Conservation (phyloP, 2,888 invertebrate species). For the Imbricaverruca yamaguchii region DNA sequence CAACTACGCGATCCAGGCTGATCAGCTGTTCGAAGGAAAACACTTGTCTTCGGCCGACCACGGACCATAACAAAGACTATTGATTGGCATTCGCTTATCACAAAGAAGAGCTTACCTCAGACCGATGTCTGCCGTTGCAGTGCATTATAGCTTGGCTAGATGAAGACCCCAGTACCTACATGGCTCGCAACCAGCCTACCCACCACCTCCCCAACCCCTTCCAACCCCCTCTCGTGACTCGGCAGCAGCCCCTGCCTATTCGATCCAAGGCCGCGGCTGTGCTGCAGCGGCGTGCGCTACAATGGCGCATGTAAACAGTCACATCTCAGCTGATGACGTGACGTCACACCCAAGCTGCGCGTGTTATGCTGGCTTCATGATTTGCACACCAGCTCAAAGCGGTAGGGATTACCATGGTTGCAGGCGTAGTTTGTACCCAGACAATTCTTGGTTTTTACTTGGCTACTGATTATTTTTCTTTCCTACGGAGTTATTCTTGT, state of each 20-base stretch:
- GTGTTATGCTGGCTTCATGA: too few relatives aligned
- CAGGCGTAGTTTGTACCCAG: too few relatives aligned
- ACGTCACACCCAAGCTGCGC: background rate
- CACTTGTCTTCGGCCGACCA: background rate
- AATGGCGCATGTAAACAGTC: constrained; percentile 17
- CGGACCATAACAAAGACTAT: constrained; percentile 10
- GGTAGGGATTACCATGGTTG: too few relatives aligned
- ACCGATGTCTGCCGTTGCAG: constrained; percentile 15
- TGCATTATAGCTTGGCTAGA: constrained; percentile 1
- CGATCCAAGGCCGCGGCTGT: background rate
- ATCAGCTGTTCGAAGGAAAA: background rate
- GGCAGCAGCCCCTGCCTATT: too few relatives aligned
- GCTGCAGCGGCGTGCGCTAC: constrained; percentile 15
- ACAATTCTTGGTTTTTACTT: too few relatives aligned
- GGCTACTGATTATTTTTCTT: too few relatives aligned
- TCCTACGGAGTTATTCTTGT: too few relatives aligned
- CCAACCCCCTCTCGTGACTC: too few relatives aligned
- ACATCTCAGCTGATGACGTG: background rate
- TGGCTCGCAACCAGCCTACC: background rate
- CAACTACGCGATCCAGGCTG: background rate
- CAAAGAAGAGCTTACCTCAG: background rate
- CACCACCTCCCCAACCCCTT: background rate
- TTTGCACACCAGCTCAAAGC: too few relatives aligned
- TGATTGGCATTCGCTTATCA: background rate
- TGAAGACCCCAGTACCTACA: background rate